Evolutionary conservation across 1,140 invertebrate genomes (phyloP).

Genomic region (Tetramorium alpestre): DNA sequence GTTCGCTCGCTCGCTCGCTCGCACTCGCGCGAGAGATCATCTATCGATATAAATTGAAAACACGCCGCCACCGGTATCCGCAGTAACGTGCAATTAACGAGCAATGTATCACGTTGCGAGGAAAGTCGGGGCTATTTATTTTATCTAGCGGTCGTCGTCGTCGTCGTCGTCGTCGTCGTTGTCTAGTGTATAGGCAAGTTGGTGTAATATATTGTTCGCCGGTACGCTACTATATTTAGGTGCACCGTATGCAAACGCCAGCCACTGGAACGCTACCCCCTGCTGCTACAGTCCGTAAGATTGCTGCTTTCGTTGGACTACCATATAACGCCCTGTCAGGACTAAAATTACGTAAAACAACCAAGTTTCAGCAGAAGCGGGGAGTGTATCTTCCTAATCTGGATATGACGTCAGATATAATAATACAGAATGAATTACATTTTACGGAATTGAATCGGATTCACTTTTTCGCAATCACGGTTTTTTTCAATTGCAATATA

Average conservation of each 20-base stretch:
- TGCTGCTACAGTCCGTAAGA: slow-evolving; percentile 47
- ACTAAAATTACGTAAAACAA: slow-evolving; percentile 59
- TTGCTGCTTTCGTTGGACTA: slow-evolving; percentile 47
- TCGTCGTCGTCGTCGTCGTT: slow-evolving; percentile 22
- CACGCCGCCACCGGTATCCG: slow-evolving; percentile 15
- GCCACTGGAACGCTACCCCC: slow-evolving; percentile 60
- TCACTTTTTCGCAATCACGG: not conserved
- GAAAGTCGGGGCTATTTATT: slow-evolving; percentile 54
- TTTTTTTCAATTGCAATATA: not conserved
- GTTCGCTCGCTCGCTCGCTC: not conserved
- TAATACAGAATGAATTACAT: not conserved
- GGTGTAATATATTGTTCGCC: slow-evolving; percentile 54
- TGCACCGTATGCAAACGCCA: slow-evolving; percentile 54
- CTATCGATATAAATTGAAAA: slow-evolving; percentile 58
- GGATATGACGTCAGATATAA: not conserved
- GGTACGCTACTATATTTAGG: slow-evolving; percentile 57
- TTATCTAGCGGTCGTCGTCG: slow-evolving; percentile 24
- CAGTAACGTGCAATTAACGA: slow-evolving; percentile 51
- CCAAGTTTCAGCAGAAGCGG: slow-evolving; percentile 42
- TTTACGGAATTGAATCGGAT: not conserved
- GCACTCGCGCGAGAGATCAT: slow-evolving; percentile 38
- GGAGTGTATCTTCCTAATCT: slow-evolving; percentile 13
- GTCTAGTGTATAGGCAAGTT: slow-evolving; percentile 40
- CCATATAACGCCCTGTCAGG: slow-evolving; percentile 30
- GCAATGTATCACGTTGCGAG: slow-evolving; percentile 49